Evolutionary conservation across 2,113 vertebrate genomes (phyloP).

Genomic region (Otus sunia): DNA sequence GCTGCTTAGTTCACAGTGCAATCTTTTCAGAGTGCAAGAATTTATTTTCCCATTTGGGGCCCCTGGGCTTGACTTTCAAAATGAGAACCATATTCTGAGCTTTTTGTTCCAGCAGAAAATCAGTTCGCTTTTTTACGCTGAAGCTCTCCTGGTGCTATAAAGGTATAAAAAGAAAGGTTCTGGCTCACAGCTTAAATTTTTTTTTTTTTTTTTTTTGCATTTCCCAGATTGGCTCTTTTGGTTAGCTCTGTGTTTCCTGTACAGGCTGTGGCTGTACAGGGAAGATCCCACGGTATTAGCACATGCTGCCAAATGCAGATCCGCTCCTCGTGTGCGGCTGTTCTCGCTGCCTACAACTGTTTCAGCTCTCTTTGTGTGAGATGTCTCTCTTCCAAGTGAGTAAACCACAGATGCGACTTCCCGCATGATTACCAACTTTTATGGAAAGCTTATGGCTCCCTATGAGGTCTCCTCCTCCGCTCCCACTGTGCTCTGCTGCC

Average conservation of each 20-base stretch:
- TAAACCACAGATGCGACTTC: constrained; percentile 4
- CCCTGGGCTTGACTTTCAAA: constrained; percentile 5
- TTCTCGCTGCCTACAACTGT: background rate
- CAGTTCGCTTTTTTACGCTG: background rate
- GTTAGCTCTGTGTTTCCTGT: fast-evolving
- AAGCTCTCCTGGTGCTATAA: background rate
- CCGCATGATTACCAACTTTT: background rate
- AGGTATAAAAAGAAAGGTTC: background rate
- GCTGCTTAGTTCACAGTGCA: background rate
- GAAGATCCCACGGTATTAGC: background rate
- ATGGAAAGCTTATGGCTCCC: background rate
- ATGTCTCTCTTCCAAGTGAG: background rate
- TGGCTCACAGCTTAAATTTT: background rate
- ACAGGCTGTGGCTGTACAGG: background rate
- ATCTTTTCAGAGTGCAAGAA: background rate
- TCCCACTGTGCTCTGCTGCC: constrained; percentile 1
- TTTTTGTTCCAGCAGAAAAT: background rate
- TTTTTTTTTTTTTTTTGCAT: background rate
- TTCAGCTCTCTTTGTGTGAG: background rate
- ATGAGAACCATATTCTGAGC: background rate
- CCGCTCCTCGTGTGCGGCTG: background rate
- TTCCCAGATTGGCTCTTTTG: background rate
- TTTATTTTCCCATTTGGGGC: constrained; percentile 2
- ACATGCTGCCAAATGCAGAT: background rate
- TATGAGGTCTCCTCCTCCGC: background rate